Percentiles rank a stretch among this genome's conserved stretches.
Evolutionary conservation across 2,113 vertebrate species (phyloP).

Genomic region (Cynopterus brachyotis): DNA sequence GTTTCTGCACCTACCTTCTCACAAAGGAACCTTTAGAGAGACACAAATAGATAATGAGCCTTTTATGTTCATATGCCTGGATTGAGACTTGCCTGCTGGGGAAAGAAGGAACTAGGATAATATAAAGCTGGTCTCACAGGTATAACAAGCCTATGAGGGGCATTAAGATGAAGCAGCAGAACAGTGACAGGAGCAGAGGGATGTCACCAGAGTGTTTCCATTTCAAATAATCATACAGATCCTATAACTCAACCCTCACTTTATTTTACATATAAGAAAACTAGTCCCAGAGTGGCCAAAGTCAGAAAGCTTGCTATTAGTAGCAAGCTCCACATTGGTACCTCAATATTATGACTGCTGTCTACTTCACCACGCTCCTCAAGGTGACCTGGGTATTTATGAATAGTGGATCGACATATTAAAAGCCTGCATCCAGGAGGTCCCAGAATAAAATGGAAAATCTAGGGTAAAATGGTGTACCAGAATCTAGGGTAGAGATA

Average conservation of each 20-base stretch:
- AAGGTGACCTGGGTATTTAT: not conserved
- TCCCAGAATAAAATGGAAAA: not conserved
- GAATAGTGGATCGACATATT: not conserved
- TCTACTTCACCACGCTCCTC: too few species aligned
- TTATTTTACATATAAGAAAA: too few species aligned
- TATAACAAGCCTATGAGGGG: not conserved
- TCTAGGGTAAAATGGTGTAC: not conserved
- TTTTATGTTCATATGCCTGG: too few species aligned
- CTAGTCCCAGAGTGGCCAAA: too few species aligned
- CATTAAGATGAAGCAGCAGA: not conserved
- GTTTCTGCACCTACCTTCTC: not conserved
- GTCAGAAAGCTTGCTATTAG: not conserved
- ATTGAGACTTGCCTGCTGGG: not conserved
- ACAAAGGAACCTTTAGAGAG: not conserved
- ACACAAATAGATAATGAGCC: not conserved
- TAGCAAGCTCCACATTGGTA: not conserved
- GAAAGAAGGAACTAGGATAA: not conserved
- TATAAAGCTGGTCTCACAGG: not conserved
- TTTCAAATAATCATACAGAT: not conserved
- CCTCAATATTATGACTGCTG: not conserved
- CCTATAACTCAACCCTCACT: not conserved
- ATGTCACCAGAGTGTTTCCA: not conserved
- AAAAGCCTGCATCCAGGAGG: not conserved
- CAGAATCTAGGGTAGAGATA: not conserved
- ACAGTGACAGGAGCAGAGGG: not conserved